Percentiles rank a stretch among this genome's conserved stretches.
Evolutionary conservation across 2,888 invertebrate species (phyloP).

Genomic region (Drosophila mettleri): DNA sequence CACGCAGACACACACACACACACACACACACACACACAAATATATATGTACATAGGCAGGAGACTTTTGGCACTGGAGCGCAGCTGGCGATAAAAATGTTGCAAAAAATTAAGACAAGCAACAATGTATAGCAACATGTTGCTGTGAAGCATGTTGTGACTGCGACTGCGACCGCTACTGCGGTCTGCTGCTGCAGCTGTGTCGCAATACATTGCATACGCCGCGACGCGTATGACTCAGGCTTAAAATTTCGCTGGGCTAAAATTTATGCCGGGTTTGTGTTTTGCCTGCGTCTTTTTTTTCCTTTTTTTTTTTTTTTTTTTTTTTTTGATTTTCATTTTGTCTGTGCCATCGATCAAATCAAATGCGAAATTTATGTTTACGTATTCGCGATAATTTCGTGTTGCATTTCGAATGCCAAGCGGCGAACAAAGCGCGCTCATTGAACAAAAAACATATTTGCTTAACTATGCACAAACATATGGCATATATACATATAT

Average conservation of each 20-base stretch:
- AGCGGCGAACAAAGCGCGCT: slow-evolving; percentile 26
- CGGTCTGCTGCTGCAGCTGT: slow-evolving; percentile 3
- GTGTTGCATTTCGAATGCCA: slow-evolving; percentile 47
- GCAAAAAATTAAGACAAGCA: slow-evolving; percentile 55
- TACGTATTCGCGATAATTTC: slow-evolving; percentile 44
- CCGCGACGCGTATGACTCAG: slow-evolving; percentile 62
- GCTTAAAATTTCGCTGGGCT: slow-evolving; percentile 22
- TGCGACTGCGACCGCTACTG: background rate
- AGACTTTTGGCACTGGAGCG: slow-evolving; percentile 23
- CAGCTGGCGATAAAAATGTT: slow-evolving; percentile 55
- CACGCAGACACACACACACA: slow-evolving; percentile 45
- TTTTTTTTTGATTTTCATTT: background rate
- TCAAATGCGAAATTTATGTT: slow-evolving; percentile 61
- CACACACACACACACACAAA: background rate
- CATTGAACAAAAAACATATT: slow-evolving; percentile 30
- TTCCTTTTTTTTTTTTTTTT: background rate
- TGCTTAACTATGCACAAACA: background rate
- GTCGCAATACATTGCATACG: slow-evolving; percentile 63
- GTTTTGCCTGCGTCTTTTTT: background rate
- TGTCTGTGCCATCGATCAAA: slow-evolving; percentile 69
- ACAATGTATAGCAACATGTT: slow-evolving; percentile 59
- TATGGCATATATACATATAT: background rate
- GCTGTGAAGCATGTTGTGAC: slow-evolving; percentile 24
- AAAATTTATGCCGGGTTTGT: slow-evolving; percentile 61
- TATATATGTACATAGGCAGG: slow-evolving; percentile 16